Evolutionary conservation across 1,140 invertebrate genomes (phyloP).

Genomic region (Araneus ventricosus): DNA sequence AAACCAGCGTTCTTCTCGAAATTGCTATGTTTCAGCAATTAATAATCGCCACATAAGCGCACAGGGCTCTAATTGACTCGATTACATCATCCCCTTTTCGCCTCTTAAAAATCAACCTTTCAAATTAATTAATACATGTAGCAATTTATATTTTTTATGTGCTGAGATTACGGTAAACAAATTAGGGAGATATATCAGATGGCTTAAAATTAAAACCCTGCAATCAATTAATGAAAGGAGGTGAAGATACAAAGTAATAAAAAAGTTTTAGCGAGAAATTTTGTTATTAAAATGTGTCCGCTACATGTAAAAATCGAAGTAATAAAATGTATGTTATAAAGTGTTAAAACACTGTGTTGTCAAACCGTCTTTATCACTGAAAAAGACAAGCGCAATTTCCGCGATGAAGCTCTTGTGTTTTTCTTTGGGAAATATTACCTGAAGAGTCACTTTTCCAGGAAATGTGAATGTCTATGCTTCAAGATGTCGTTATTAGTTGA

Average conservation of each 20-base stretch:
- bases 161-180: constrained; percentile 2
- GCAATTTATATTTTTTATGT: background rate
- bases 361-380: background rate
- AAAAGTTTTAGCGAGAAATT: background rate
- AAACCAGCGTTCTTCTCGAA: no score
- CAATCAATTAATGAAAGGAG: constrained; percentile 4
- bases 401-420: background rate
- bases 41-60: constrained; percentile 40
- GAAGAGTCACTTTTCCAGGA: background rate
- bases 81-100: constrained; percentile 23
- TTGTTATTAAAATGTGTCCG: background rate
- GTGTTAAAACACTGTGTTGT: background rate
- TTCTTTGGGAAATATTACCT: background rate
- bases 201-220: constrained; percentile 3
- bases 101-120: constrained; percentile 52
- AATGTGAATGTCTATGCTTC: background rate
- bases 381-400: background rate
- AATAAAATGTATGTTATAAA: background rate
- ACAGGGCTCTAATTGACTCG: constrained; percentile 51
- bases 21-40: background rate
- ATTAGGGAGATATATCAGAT: background rate
- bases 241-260: background rate
- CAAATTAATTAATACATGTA: constrained; percentile 48
- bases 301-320: background rate
- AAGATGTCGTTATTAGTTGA: background rate